Percentiles rank a stretch among this genome's conserved stretches.
Conservation (phyloP, 1,140 invertebrate genomes). For the Halictus rubicundus region DNA sequence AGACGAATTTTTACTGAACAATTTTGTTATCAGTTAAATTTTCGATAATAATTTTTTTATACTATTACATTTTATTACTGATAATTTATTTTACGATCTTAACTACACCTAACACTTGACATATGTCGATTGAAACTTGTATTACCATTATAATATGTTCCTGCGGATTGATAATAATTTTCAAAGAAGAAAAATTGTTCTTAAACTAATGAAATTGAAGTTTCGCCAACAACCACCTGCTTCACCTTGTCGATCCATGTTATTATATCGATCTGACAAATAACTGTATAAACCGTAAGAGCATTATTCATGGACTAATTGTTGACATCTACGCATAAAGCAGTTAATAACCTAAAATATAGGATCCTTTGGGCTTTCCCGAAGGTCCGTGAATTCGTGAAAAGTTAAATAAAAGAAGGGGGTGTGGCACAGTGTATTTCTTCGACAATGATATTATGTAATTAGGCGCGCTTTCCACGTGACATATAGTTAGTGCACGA, state of each 20-base stretch:
- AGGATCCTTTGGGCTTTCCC: background rate
- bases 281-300: background rate
- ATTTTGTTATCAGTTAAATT: background rate
- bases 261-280: background rate
- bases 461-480: slow-evolving; percentile 74
- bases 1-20: background rate
- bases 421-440: slow-evolving; percentile 71
- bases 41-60: background rate
- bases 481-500: slow-evolving; percentile 55
- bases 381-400: background rate
- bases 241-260: slow-evolving; percentile 5
- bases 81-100: too few species aligned
- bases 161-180: background rate
- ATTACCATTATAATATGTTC: background rate
- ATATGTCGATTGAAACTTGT: too few species aligned
- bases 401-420: slow-evolving; percentile 50
- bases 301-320: background rate
- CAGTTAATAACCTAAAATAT: background rate
- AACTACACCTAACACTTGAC: too few species aligned
- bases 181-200: background rate
- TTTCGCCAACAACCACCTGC: slow-evolving; percentile 41
- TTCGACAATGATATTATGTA: slow-evolving; percentile 70
- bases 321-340: background rate
- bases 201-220: background rate
- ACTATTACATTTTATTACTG: background rate